Percentiles rank a stretch among this genome's conserved stretches.
These are phyloP conservation scores for Drosophila siamana DNA, from an alignment of 2,888 invertebrate genomes.

Conservation along the genomic window DNA sequence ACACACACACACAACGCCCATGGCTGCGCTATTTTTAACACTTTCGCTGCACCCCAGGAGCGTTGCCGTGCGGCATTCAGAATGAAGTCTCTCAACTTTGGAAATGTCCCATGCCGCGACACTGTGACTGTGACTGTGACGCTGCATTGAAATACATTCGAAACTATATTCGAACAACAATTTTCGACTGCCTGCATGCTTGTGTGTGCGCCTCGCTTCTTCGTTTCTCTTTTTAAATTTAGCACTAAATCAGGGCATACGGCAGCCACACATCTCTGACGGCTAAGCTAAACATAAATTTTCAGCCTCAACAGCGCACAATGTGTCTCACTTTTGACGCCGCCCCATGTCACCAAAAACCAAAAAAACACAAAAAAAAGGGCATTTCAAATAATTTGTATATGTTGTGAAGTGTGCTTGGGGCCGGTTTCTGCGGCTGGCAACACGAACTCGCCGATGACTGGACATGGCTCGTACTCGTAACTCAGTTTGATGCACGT, in stretches of 20 bases:
- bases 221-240: conserved; percentile 66
- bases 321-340: conserved; percentile 71
- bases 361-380: conserved; percentile 3
- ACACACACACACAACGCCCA: conserved; percentile 23
- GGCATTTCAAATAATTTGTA: conserved; percentile 66
- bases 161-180: conserved; percentile 18
- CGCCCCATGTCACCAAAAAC: conserved; percentile 21
- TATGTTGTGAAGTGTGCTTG: conserved; percentile 35
- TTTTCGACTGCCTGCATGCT: neutral
- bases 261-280: conserved; percentile 63
- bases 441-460: conserved; percentile 62
- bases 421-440: conserved; percentile 66
- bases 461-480: conserved; percentile 55
- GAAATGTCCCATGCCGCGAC: conserved; percentile 75
- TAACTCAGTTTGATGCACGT: conserved; percentile 72
- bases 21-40: conserved; percentile 74
- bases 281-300: conserved; percentile 73
- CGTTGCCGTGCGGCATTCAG: conserved; percentile 44
- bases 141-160: conserved; percentile 59
- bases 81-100: conserved; percentile 54
- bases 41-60: conserved; percentile 77
- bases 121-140: conserved; percentile 14
- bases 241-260: conserved; percentile 82
- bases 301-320: conserved; percentile 51
- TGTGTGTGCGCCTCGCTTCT: conserved; percentile 3